phyloP scores from a whole-genome alignment of 2,113 vertebrate species.

The Mobula birostris region DNA sequence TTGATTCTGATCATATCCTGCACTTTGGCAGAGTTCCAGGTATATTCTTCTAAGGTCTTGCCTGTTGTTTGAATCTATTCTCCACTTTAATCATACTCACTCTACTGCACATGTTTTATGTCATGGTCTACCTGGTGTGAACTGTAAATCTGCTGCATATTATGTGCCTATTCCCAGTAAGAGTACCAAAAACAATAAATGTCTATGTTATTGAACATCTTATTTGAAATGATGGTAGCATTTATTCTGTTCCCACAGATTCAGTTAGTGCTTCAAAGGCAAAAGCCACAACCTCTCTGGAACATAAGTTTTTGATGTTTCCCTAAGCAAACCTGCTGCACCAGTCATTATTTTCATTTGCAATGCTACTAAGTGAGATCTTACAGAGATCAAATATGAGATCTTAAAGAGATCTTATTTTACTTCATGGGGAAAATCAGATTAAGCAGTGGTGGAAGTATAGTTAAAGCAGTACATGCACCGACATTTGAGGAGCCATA shows the following conservation, averaged over 20 bases:
- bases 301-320: neutral
- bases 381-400: neutral
- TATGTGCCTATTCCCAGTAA: constrained; percentile 9
- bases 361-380: neutral
- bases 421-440: neutral
- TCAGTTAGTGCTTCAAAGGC: neutral
- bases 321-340: neutral
- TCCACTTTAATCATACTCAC: constrained; percentile 10
- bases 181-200: constrained; percentile 19
- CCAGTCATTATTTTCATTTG: neutral
- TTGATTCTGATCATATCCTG: constrained; percentile 35
- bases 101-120: neutral
- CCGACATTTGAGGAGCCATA: too few species aligned
- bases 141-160: constrained; percentile 16
- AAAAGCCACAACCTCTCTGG: neutral
- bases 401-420: neutral
- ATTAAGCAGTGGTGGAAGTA: too few species aligned
- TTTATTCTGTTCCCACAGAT: neutral
- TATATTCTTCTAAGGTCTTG: neutral
- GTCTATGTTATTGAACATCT: constrained; percentile 28
- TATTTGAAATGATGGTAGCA: constrained; percentile 14
- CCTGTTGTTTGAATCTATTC: constrained; percentile 18
- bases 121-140: neutral
- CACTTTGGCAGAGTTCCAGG: constrained; percentile 12
- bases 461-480: too few species aligned